These are phyloP conservation scores for Paratilapia polleni DNA, from an alignment of 2,113 vertebrate genomes.

Conservation along the genomic window DNA sequence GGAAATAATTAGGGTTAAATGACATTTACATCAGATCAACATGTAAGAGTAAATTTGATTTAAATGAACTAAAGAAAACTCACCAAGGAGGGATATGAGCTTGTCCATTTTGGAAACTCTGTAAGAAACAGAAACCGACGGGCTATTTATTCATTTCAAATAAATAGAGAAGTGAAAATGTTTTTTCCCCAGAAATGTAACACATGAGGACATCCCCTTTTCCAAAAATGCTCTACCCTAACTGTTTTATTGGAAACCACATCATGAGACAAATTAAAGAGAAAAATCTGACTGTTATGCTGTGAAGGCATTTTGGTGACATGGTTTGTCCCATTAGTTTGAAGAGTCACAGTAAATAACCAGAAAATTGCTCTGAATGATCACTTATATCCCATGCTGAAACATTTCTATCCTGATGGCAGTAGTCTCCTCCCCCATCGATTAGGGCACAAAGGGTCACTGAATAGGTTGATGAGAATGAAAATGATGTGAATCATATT, in stretches of 20 bases:
- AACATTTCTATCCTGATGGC: not conserved
- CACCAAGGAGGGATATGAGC: conserved; percentile 54
- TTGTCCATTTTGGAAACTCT: conserved; percentile 45
- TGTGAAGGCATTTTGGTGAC: not conserved
- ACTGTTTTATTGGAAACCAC: not conserved
- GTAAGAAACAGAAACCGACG: not conserved
- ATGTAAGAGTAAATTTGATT: not conserved
- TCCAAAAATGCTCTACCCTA: not conserved
- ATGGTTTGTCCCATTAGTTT: not conserved
- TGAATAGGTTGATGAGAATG: not conserved
- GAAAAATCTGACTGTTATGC: not conserved
- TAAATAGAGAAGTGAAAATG: conserved; percentile 60
- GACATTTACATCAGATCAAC: not conserved
- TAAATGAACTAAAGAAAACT: conserved; percentile 40
- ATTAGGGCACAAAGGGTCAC: not conserved
- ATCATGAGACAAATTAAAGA: not conserved
- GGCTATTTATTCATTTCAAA: conserved; percentile 8
- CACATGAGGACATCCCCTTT: conserved; percentile 15
- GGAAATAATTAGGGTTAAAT: not conserved
- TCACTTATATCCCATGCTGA: not conserved
- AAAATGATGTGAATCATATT: not conserved
- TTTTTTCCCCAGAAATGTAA: not conserved
- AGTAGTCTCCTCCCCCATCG: not conserved
- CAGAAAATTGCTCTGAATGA: not conserved
- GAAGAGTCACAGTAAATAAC: not conserved